Base-by-base conservation (phyloP, 2,113 vertebrate species). In the Muntiacus reevesi region DNA sequence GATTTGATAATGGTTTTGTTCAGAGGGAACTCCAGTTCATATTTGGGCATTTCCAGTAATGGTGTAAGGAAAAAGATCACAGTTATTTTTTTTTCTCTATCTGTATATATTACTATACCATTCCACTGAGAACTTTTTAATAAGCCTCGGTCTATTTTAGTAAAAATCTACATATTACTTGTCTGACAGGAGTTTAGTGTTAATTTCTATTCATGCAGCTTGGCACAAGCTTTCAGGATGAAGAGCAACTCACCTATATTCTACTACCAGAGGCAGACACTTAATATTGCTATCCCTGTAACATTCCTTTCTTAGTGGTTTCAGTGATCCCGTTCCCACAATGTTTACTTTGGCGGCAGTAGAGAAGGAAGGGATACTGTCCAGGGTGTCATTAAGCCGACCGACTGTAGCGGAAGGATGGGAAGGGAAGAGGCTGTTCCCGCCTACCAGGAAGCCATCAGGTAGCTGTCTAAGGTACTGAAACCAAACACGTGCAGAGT, bases 401-500 rank as follows among this genome's bases (percentile, higher is more conserved):
- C 76, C 7, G 30, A 30, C 95, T 50, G 40, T 43, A 81, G 85
- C 27, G 84, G 82, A 67, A 76, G 12, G 71, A 76, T 43, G 43
- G 85, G 89, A 55, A 27, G 40, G 86, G 54, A 78, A 83, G 43
- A 50, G 76, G n/a, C 76, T 47, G n/a, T 8, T 30, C 87, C 6
- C 1, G 91, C 43, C 93, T 83, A n/a, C 74, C 12, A 5, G 88
- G 94, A 95, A 76, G 28, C 81, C 64, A 54, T 62, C 57, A n/a
- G 93, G 6, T 9, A 67, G 95, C 97, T 96, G 92, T 97, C 98
- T 92, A 85, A 91, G 86, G 98, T 95, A 12, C 40, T 93, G 97
- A 98, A 96, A 97, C 14, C n/a, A 4, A 76, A 43, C 1, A 2
- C 47, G 10, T 1, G 16, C 30, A 0, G 30, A 52, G 60, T 67